Evolutionary conservation across 2,888 invertebrate species (phyloP), one percentile per base, ranked within the genome.

Genomic region (Hypomecis punctinalis): DNA sequence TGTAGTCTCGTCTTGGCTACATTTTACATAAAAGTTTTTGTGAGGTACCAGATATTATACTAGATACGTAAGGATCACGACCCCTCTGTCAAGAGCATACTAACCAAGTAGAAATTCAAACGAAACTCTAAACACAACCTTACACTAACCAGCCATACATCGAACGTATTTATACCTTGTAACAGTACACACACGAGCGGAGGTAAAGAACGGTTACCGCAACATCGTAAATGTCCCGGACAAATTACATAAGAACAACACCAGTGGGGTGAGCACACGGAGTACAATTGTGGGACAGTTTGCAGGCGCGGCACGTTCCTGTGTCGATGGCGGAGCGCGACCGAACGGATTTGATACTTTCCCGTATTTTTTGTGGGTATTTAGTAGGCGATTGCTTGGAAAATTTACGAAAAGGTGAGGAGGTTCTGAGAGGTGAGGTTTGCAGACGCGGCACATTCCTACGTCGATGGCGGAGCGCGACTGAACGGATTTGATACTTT

Each of bases 241-340:
- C 86, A 84, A 84, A 88, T 88, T 84, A 88, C 79, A 87, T 89
- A 88, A 89, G 88, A 89, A 88, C 88, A 86, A 83, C 78, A 76
- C 49, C 62, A 11, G 48, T 62, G 48, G 61, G 63, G 45, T n/a
- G 61, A 62, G 71, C 58, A 54, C 56, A 39, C 54, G 54, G 61
- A 56, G 61, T 61, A 61, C 66, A 70, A 66, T 66, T 71, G 68
- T 49, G 52, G 58, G 53, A 67, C 70, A 59, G 72, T 77, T 79
- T 70, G 76, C 70, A 80, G 69, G 68, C 78, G 59, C 68, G 69
- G 72, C 79, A 80, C 83, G 83, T 83, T 48, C 66, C 67, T 54
- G 53, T 61, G 49, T 47, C 63, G 61, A 66, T 61, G 43, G 68
- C 70, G 68, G 69, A 67, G 63, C 43, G 45, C 9, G 37, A 35